These are phyloP conservation scores for Eugnorisma glareosa DNA, from an alignment of 2,888 invertebrate species.

Conservation along the genomic window DNA sequence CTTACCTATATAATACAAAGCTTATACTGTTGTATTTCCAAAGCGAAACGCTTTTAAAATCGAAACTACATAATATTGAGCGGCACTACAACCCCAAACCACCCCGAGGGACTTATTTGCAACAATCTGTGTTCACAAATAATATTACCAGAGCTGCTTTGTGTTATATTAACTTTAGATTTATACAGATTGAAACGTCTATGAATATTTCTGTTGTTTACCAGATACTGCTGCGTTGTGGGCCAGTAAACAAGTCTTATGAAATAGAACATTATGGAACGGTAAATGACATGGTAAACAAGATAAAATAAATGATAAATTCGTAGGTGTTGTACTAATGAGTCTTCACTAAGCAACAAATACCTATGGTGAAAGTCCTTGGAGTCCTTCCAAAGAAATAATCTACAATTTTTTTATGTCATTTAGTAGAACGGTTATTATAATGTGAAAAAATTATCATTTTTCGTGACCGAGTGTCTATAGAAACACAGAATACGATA, in stretches of 20 bases:
- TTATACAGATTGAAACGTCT: slow-evolving; percentile 58
- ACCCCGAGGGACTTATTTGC: slow-evolving; percentile 77
- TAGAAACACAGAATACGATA: neutral
- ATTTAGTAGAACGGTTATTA: neutral
- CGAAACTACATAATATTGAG: slow-evolving; percentile 70
- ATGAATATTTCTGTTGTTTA: slow-evolving; percentile 45
- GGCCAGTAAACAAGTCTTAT: slow-evolving; percentile 29
- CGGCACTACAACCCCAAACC: slow-evolving; percentile 66
- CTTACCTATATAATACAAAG: slow-evolving; percentile 11
- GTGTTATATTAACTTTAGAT: slow-evolving; percentile 64
- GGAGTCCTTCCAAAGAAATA: neutral
- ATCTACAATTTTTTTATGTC: too few species aligned
- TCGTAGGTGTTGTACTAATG: neutral
- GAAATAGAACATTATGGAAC: neutral
- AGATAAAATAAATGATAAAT: too few species aligned
- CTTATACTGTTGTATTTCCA: slow-evolving; percentile 52
- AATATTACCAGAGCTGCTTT: slow-evolving; percentile 74
- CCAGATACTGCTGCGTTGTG: slow-evolving; percentile 21
- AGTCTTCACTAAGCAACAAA: neutral
- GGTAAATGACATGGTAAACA: slow-evolving; percentile 4
- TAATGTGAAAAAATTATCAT: neutral
- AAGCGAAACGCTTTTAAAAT: slow-evolving; percentile 67
- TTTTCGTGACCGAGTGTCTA: too few species aligned
- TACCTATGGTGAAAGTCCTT: neutral
- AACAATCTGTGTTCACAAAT: slow-evolving; percentile 80